Evolutionary conservation across 1,140 invertebrate species (phyloP), one percentile per base, ranked within the genome.

Genomic region (Pachypsylla venusta): DNA sequence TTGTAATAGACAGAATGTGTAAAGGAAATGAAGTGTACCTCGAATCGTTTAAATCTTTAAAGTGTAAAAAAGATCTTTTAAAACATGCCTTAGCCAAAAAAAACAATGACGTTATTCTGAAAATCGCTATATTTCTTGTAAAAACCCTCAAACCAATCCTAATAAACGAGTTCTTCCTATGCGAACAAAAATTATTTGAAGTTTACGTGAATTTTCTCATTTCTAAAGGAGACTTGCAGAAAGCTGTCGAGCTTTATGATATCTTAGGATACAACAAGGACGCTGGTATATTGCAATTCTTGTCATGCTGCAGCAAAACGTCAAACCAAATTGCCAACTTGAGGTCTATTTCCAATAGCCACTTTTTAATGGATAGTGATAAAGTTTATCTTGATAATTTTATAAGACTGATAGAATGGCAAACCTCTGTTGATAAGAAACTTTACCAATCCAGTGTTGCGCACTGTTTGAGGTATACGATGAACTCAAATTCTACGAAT

Each of bases 91-190:
- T 48, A 19, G 5, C 4, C 5, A 48, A 48, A 22, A 48, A 48
- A 48, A 48, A 48, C 42, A 48, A 48, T 48, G 22, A 48, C 22
- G 42, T 48, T 22, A 48, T 48, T 5, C 42, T 48, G n/a, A 48
- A 48, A 48, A 22, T 48, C 22, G 22, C 22, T 10, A 10, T n/a
- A 19, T 48, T 48, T 19, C 16, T 48, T 5, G 42, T 22, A 7
- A 48, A 48, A 48, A 10, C 42, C 5, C 22, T 48, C 7, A 48
- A 48, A 19, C 42, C 42, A 7, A 19, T n/a, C 4, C 4, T 48
- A 5, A 48, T 48, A 22, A 48, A 48, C 22, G 42, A 48, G n/a
- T 19, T 48, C 16, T 48, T 48, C 22, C 16, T 48, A 3, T 19
- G 16, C 22, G 42, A 48, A 48, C 4, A n/a, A 4, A 48, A 48